Percentiles rank a stretch among this genome's conserved stretches.
Conservation (phyloP, 2,888 invertebrate genomes). For the Cataglyphis livida region DNA sequence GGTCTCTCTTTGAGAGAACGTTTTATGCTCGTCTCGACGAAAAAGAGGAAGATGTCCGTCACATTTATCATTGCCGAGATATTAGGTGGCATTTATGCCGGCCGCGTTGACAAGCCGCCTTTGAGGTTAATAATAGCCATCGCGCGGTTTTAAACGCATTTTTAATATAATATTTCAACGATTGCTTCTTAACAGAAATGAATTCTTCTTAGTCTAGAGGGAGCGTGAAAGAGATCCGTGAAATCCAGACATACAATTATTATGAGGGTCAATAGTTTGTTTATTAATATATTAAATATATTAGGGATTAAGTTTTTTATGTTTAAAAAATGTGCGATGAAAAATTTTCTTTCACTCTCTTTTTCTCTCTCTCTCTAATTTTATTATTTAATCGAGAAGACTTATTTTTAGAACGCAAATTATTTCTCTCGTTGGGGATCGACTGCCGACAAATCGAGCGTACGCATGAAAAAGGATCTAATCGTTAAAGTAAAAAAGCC, state of each 20-base stretch:
- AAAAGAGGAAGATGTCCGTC: slow-evolving; percentile 74
- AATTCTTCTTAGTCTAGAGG: neutral
- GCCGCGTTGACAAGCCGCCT: slow-evolving; percentile 74
- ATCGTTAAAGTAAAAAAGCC: slow-evolving; percentile 73
- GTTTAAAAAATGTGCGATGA: neutral
- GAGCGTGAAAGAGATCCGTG: neutral
- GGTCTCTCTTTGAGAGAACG: slow-evolving; percentile 59
- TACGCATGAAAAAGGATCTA: slow-evolving; percentile 69
- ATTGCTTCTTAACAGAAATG: slow-evolving; percentile 10
- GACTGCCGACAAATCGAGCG: slow-evolving; percentile 49
- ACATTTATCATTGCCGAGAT: slow-evolving; percentile 81
- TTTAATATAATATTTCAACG: slow-evolving; percentile 79
- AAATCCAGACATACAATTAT: slow-evolving; percentile 16
- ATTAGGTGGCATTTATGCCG: slow-evolving; percentile 81
- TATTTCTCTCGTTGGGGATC: slow-evolving; percentile 19
- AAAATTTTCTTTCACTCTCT: neutral
- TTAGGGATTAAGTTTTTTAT: slow-evolving; percentile 1
- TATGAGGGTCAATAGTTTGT: neutral
- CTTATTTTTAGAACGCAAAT: slow-evolving; percentile 24
- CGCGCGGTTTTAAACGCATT: slow-evolving; percentile 73
- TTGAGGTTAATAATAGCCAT: slow-evolving; percentile 80
- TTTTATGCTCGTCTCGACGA: slow-evolving; percentile 56
- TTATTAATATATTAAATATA: neutral
- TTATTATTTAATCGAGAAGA: neutral
- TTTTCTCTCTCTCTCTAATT: neutral